Conservation (phyloP, 2,113 vertebrate genomes). For the Pogonocichla stellata region DNA sequence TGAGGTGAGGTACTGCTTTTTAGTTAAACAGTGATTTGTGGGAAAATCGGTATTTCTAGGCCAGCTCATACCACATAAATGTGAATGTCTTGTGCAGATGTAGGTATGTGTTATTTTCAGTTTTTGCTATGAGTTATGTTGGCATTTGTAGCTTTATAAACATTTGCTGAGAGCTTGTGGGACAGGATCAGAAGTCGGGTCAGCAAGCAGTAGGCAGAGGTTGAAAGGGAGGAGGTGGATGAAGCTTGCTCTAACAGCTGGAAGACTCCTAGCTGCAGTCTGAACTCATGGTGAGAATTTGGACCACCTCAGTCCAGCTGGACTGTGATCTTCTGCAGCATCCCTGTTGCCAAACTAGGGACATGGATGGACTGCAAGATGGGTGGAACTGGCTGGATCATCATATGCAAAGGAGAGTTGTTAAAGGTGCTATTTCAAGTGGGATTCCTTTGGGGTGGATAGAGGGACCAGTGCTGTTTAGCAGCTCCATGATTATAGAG, state of each 20-base stretch:
- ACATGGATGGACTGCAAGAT: not conserved
- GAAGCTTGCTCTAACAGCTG: not conserved
- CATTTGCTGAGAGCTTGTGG: not conserved
- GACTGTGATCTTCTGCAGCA: not conserved
- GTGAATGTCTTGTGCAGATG: not conserved
- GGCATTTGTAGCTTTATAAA: not conserved
- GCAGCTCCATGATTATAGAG: not conserved
- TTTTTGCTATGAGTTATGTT: not conserved
- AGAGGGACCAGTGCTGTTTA: not conserved
- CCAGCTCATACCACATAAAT: not conserved
- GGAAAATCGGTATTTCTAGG: not conserved
- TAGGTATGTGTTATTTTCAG: not conserved
- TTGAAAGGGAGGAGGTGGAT: not conserved
- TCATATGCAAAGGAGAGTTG: not conserved
- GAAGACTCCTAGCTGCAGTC: not conserved
- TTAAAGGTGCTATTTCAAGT: not conserved
- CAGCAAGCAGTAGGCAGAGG: not conserved
- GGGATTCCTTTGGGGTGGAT: not conserved
- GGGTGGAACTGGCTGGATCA: not conserved
- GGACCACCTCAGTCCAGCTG: accelerated
- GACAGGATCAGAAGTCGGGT: not conserved
- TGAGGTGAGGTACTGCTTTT: not conserved
- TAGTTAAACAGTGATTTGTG: not conserved
- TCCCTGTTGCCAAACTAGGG: not conserved
- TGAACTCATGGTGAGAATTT: not conserved